Evolutionary conservation across 2,113 vertebrate species (phyloP), one percentile per base, ranked within the genome.

Genomic region (Pomatostomus ruficeps): DNA sequence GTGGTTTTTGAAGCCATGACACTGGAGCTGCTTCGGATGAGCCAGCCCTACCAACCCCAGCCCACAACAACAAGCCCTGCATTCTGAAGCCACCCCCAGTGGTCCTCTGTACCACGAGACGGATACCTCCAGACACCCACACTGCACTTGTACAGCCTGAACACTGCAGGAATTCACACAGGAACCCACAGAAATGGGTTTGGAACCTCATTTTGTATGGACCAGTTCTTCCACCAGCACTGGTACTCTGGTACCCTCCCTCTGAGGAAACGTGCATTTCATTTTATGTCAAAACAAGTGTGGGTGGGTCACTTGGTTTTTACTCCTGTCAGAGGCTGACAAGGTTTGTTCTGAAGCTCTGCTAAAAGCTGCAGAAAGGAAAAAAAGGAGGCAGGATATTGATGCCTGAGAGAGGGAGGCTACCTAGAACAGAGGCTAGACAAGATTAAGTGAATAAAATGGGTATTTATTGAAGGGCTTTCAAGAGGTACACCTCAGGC

Each of bases 301-400:
- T 15, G 7, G 31, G 33, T n/a, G 25, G 31, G 20, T 73, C 46
- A 54, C 55, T 66, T 45, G 13, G 11, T 21, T 83, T 82, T 70
- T 0, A 54, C 29, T 48, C 0, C 0, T 58, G 51, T 40, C 40
- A 62, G 76, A 91, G 49, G 46, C 45, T 78, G 21, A 62, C 16
- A 12, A 10, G 31, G 38, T 58, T 85, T 58, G 54, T 66, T 89
- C 62, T 70, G 54, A 80, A 96, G 48, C 29, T 86, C 63, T 82
- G 40, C 45, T 73, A 35, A 85, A 85, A 91, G 49, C n/a, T 80
- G 55, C 19, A 88, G 33, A 85, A 88, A 51, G 42, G n/a, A 68
- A 92, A 89, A 89, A 29, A 61, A 70, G 36, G 29, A 77, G 35
- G 58, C 38, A 62, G 63, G 33, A 92, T 12, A n/a, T n/a, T n/a